These are phyloP conservation scores for Abscondita cerata DNA, from an alignment of 2,888 invertebrate species.

Conservation along the genomic window DNA sequence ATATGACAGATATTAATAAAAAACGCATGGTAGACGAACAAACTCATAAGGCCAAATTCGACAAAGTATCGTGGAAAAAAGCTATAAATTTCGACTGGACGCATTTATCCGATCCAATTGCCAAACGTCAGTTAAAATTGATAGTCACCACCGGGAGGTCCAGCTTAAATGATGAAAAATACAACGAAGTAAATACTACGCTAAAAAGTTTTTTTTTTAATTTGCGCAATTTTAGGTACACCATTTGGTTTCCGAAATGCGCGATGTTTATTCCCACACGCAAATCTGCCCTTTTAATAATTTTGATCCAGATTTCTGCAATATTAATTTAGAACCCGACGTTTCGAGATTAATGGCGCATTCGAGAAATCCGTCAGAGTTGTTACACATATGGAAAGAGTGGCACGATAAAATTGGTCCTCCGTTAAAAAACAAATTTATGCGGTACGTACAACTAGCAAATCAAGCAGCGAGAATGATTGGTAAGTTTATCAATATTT, in stretches of 20 bases:
- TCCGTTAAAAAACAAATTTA: slow-evolving; percentile 75
- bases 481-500: slow-evolving; percentile 66
- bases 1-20: slow-evolving; percentile 75
- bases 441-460: slow-evolving; percentile 78
- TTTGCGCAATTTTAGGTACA: slow-evolving; percentile 63
- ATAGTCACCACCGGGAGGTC: slow-evolving; percentile 75
- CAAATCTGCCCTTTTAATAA: slow-evolving; percentile 74
- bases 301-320: slow-evolving; percentile 63
- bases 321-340: slow-evolving; percentile 69
- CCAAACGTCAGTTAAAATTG: slow-evolving; percentile 72
- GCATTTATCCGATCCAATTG: slow-evolving; percentile 69
- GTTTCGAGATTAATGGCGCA: slow-evolving; percentile 70
- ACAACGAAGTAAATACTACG: slow-evolving; percentile 63
- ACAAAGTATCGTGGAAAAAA: slow-evolving; percentile 76
- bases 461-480: slow-evolving; percentile 80
- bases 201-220: not conserved
- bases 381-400: slow-evolving; percentile 79
- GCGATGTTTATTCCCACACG: slow-evolving; percentile 75
- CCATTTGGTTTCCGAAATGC: slow-evolving; percentile 78
- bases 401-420: slow-evolving; percentile 84
- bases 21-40: slow-evolving; percentile 76
- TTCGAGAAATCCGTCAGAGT: slow-evolving; percentile 76
- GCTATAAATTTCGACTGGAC: slow-evolving; percentile 74
- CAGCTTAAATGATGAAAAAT: slow-evolving; percentile 77
- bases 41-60: slow-evolving; percentile 74